Evolutionary conservation across 2,888 invertebrate genomes (phyloP).

Genomic region (Linnaemya vulpina): DNA sequence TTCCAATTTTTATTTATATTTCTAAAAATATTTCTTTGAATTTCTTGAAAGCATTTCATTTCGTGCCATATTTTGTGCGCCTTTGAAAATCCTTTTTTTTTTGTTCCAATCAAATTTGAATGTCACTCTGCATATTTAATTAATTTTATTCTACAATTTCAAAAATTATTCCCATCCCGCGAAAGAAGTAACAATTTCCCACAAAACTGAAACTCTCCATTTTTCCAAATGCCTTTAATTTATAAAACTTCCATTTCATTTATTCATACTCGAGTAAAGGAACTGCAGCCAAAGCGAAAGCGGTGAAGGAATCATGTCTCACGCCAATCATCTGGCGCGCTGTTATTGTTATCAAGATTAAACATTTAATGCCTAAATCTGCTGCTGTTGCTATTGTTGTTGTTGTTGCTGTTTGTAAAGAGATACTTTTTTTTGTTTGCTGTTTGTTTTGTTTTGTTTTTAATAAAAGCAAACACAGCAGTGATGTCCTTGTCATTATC

Average conservation of each 20-base stretch:
- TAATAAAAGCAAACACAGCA: conserved; percentile 44
- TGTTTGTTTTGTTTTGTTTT: too few species aligned
- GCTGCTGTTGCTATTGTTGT: conserved; percentile 28
- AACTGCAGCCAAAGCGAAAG: conserved; percentile 19
- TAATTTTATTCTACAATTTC: conserved; percentile 1
- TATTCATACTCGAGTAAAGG: conserved; percentile 10
- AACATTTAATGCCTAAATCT: conserved; percentile 66
- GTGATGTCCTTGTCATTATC: conserved; percentile 44
- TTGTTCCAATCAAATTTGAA: background rate
- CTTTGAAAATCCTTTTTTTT: too few species aligned
- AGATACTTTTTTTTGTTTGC: conserved; percentile 65
- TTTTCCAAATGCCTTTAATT: conserved; percentile 10
- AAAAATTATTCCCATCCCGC: conserved; percentile 45
- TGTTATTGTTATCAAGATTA: conserved; percentile 71
- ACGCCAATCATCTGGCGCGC: conserved; percentile 70
- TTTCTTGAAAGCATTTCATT: too few species aligned
- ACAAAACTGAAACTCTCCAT: conserved; percentile 50
- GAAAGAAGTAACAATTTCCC: conserved; percentile 49
- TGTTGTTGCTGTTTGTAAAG: conserved; percentile 56
- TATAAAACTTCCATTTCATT: conserved; percentile 18
- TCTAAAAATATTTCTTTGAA: too few species aligned
- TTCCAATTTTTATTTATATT: too few species aligned
- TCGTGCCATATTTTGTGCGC: too few species aligned
- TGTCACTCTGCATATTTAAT: conserved; percentile 8
- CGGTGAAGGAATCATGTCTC: conserved; percentile 65